Percentiles rank a stretch among this genome's conserved stretches.
These are phyloP conservation scores for Myanophis thanlyinensis DNA, from an alignment of 2,113 vertebrate species.

Conservation along the genomic window DNA sequence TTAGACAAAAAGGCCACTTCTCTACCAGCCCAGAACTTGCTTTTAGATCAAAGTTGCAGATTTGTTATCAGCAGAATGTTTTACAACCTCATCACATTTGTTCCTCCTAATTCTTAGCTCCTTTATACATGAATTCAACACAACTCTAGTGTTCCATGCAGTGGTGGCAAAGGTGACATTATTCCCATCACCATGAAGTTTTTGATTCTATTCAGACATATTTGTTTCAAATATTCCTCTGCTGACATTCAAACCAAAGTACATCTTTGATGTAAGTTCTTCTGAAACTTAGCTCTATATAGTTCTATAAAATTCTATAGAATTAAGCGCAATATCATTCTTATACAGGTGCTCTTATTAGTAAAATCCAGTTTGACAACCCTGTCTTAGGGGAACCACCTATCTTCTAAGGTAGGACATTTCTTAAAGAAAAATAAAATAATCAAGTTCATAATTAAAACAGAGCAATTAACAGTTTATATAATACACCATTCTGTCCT, in stretches of 20 bases:
- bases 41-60: background rate
- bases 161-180: background rate
- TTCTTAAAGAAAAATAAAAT: background rate
- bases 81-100: background rate
- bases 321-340: background rate
- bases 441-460: background rate
- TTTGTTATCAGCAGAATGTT: background rate
- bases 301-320: background rate
- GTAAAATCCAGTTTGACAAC: too few relatives aligned
- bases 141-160: background rate
- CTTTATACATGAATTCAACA: background rate
- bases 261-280: background rate
- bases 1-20: background rate
- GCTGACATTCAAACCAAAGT: background rate
- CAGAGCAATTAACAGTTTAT: background rate
- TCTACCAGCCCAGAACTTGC: background rate
- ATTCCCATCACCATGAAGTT: background rate
- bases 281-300: background rate
- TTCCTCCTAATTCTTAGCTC: background rate
- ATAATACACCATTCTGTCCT: background rate
- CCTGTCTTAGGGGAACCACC: background rate
- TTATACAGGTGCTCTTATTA: background rate
- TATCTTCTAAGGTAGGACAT: background rate
- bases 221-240: background rate
- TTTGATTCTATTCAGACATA: background rate